Evolutionary conservation across 2,113 vertebrate species (phyloP), one percentile per base, ranked within the genome.

Genomic region (Pelecanus crispus): DNA sequence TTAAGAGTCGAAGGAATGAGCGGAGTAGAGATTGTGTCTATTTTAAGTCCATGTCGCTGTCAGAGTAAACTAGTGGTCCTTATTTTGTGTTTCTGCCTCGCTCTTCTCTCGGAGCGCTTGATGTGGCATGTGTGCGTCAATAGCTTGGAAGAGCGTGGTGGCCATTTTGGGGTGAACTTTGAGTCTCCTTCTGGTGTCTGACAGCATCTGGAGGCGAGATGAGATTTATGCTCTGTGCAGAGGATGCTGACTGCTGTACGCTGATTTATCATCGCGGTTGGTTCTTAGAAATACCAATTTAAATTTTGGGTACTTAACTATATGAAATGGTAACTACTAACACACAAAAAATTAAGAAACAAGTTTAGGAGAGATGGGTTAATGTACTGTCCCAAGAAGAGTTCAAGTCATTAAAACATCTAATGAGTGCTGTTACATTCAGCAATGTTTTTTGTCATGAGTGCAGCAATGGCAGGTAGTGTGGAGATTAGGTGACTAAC

Each of bases 1-100:
- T 95, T 84, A 94, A 91, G 91, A 74, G 78, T 28, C 49, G 44
- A 79, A 86, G 74, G 85, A 96, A 80, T 75, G 84, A 88, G 58
- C 4, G 0, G 66, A 45, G 12, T 77, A 80, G 84, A 91, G 74
- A 55, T 17, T 58, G 56, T 83, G 50, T 75, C 80, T 97, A 56
- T 96, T 95, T 96, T 96, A 96, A 91, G 92, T 44, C 12, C 11
- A 8, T 0, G 7, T 58, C 18, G 6, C 28, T 52, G 56, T 78
- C 5, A 4, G 45, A 53, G 50, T 62, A 62, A 95, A 70, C 50
- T 22, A 47, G 38, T 0, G 0, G 36, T 56, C 56, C 47, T 86
- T 74, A 8, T 36, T 87, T 75, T 68, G 32, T 73, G 53, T 38
- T 93, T 90, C 61, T 91, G 32, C 44, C 56, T 66, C 1, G 2